Percentiles rank a stretch among this genome's conserved stretches.
phyloP scores from a whole-genome alignment of 2,113 vertebrate genomes.

The Oenanthe melanoleuca region DNA sequence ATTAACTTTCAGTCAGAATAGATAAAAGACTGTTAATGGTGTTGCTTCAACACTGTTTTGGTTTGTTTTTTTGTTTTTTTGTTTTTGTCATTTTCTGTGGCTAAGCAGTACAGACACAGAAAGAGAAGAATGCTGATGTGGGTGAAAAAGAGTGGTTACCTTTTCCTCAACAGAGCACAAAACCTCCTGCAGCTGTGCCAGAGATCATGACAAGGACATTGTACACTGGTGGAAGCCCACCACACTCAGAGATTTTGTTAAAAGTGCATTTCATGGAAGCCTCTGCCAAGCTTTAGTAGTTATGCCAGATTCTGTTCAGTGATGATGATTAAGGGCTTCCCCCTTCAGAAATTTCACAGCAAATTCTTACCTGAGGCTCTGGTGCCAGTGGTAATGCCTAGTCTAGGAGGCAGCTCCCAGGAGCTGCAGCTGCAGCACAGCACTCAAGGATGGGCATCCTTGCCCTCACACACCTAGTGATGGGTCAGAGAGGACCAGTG shows the following conservation, averaged over 20 bases:
- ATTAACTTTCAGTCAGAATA: slow-evolving; percentile 82
- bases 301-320: background rate
- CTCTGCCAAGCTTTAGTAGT: background rate
- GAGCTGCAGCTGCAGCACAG: background rate
- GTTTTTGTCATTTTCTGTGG: slow-evolving; percentile 51
- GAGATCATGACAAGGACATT: background rate
- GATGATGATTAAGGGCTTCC: background rate
- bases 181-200: background rate
- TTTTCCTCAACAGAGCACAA: background rate
- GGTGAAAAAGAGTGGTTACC: background rate
- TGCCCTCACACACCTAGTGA: background rate
- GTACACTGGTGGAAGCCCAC: background rate
- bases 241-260: background rate
- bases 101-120: slow-evolving; percentile 22
- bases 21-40: slow-evolving; percentile 81
- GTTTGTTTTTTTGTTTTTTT: background rate
- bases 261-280: background rate
- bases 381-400: background rate
- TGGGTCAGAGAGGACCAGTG: background rate
- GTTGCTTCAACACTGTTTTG: background rate
- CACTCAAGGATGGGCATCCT: background rate
- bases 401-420: background rate
- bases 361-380: background rate
- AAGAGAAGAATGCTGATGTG: slow-evolving; percentile 49
- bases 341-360: background rate